These are phyloP conservation scores for Thalassoma bifasciatum DNA, from an alignment of 2,113 vertebrate genomes.

Conservation along the genomic window DNA sequence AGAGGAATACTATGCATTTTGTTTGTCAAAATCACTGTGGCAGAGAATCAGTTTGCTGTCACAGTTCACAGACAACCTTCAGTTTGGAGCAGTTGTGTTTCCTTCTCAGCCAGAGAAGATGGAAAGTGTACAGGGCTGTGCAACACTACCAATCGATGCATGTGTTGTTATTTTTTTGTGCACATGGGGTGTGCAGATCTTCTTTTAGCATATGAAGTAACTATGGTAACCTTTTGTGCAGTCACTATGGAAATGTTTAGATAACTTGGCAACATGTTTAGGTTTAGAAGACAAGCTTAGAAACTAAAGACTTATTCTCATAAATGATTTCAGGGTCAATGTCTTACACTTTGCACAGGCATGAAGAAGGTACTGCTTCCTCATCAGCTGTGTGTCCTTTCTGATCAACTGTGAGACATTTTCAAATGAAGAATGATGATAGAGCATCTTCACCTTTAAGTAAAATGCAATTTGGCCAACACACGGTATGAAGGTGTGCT, in stretches of 20 bases:
- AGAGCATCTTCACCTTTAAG: not conserved
- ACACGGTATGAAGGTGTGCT: not conserved
- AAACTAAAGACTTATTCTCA: not conserved
- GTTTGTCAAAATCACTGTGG: no score
- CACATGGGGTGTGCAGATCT: not conserved
- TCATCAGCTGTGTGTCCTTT: not conserved
- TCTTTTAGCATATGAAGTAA: not conserved
- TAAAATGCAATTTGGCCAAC: slow-evolving; percentile 10
- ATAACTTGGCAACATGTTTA: slow-evolving; percentile 7
- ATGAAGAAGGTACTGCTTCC: not conserved
- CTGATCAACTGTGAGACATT: not conserved
- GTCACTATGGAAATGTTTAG: not conserved
- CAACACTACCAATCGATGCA: not conserved
- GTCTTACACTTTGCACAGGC: not conserved
- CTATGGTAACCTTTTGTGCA: not conserved
- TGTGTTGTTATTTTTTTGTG: not conserved
- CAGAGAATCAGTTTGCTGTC: no score
- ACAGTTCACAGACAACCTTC: no score
- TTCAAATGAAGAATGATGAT: not conserved
- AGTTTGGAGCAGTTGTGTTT: no score
- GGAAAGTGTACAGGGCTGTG: not conserved
- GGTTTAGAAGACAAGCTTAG: not conserved
- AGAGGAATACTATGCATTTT: no score
- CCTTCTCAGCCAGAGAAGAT: no score
- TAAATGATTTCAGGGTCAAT: not conserved